Evolutionary conservation across 2,888 invertebrate genomes (phyloP).

Genomic region (Ariolimax columbianus): DNA sequence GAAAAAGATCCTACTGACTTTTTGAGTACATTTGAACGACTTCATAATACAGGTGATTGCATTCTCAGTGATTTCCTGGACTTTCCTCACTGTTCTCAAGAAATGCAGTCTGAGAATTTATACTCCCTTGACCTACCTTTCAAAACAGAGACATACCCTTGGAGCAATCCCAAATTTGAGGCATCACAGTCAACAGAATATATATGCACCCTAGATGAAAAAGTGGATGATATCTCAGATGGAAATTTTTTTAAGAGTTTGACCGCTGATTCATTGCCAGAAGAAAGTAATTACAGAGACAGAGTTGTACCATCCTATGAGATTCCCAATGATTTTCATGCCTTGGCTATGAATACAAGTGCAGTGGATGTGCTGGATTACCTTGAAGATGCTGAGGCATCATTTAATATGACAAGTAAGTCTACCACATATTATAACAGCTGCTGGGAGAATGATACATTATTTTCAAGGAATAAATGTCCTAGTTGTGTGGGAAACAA

Average conservation of each 20-base stretch:
- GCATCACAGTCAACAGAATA: background rate
- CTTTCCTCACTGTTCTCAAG: background rate
- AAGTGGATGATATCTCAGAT: background rate
- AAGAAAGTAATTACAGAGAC: background rate
- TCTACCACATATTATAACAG: background rate
- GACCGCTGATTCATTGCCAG: background rate
- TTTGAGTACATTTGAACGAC: background rate
- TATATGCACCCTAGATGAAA: background rate
- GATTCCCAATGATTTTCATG: background rate
- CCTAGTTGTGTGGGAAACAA: background rate
- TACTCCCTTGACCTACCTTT: background rate
- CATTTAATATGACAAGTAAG: background rate
- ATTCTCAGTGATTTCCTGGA: constrained; percentile 7
- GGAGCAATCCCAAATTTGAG: background rate
- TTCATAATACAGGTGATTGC: background rate
- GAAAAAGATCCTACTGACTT: background rate
- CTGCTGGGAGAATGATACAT: background rate
- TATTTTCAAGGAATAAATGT: background rate
- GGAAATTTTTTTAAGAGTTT: background rate
- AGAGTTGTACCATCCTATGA: background rate
- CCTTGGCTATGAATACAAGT: constrained; percentile 14
- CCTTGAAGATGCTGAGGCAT: constrained; percentile 1
- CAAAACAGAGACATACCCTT: background rate
- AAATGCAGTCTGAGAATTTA: background rate
- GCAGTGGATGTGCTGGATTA: constrained; percentile 12